A percentile compares a stretch with the other conserved stretches of the same genome.
These are phyloP conservation scores for Chrysolina haemoptera DNA, from an alignment of 2,888 invertebrate species.

Conservation along the genomic window DNA sequence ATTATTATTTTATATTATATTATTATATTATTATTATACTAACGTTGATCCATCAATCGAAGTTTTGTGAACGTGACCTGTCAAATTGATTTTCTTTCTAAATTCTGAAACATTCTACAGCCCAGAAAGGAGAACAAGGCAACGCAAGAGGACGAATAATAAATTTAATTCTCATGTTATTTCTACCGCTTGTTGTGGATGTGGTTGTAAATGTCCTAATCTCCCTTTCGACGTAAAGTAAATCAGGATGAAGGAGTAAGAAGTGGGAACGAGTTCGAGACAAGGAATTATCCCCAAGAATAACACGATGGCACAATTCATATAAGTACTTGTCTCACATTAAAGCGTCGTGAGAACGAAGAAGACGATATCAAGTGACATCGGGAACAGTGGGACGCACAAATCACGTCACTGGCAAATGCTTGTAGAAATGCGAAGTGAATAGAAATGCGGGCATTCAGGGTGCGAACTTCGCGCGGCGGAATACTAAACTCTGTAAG, in stretches of 20 bases:
- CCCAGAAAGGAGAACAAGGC: conserved; percentile 1
- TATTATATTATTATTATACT: too few relatives aligned
- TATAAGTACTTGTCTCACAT: conserved; percentile 67
- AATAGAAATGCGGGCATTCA: conserved; percentile 67
- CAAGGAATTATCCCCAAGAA: conserved; percentile 64
- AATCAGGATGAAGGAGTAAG: conserved; percentile 54
- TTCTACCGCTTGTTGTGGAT: conserved; percentile 29
- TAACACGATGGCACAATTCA: conserved; percentile 67
- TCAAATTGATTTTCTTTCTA: too few relatives aligned
- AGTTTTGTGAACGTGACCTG: too few relatives aligned
- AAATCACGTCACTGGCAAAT: conserved; percentile 70
- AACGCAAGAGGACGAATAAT: conserved; percentile 25
- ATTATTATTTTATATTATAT: too few relatives aligned
- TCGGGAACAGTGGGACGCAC: conserved; percentile 65
- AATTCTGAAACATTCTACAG: not conserved
- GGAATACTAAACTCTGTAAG: conserved; percentile 67
- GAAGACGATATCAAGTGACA: conserved; percentile 67
- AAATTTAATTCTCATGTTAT: conserved; percentile 45
- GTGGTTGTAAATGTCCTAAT: conserved; percentile 41
- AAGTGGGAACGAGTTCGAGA: conserved; percentile 54
- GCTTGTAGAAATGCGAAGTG: conserved; percentile 67
- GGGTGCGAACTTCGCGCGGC: conserved; percentile 65
- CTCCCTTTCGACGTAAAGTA: conserved; percentile 50
- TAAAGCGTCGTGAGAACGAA: conserved; percentile 65
- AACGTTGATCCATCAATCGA: too few relatives aligned